A percentile compares a stretch with the other conserved stretches of the same genome.
Conservation (phyloP, 2,888 invertebrate species). For the Ophioninae sp. region DNA sequence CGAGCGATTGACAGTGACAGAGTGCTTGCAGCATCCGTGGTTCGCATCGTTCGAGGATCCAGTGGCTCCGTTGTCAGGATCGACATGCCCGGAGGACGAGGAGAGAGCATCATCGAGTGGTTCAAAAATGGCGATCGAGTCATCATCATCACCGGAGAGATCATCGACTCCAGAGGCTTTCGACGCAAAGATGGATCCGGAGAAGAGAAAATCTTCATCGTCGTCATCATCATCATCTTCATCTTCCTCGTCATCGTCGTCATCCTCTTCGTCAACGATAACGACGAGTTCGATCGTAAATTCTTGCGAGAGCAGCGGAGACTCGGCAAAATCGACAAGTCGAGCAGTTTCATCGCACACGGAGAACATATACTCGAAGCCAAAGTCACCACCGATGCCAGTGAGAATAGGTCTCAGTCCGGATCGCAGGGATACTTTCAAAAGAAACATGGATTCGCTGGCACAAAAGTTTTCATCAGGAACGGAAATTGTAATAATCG, state of each 20-base stretch:
- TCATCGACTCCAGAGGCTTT: slow-evolving; percentile 58
- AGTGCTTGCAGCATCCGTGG: slow-evolving; percentile 96
- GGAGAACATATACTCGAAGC: slow-evolving; percentile 70
- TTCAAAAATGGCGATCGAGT: slow-evolving; percentile 27
- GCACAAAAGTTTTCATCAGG: slow-evolving; percentile 79
- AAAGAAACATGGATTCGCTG: slow-evolving; percentile 80
- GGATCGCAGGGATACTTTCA: slow-evolving; percentile 80
- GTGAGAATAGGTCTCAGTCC: slow-evolving; percentile 77
- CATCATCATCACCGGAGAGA: slow-evolving; percentile 54
- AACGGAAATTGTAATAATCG: slow-evolving; percentile 77
- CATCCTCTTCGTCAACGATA: slow-evolving; percentile 40
- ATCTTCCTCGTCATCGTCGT: slow-evolving; percentile 14
- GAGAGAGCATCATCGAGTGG: slow-evolving; percentile 35
- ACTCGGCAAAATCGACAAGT: slow-evolving; percentile 44
- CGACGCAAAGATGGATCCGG: slow-evolving; percentile 27
- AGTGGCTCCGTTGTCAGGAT: slow-evolving; percentile 61
- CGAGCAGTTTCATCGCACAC: slow-evolving; percentile 66
- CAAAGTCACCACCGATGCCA: slow-evolving; percentile 68
- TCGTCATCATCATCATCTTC: slow-evolving; percentile 24
- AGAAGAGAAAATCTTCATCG: slow-evolving; percentile 48
- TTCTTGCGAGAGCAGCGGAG: slow-evolving; percentile 57
- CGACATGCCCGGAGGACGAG: slow-evolving; percentile 15
- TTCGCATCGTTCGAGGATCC: slow-evolving; percentile 81
- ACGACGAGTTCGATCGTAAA: slow-evolving; percentile 42
- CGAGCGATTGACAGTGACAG: slow-evolving; percentile 92